Base-by-base conservation (phyloP, 1,140 invertebrate genomes). In the Planococcus citri region DNA sequence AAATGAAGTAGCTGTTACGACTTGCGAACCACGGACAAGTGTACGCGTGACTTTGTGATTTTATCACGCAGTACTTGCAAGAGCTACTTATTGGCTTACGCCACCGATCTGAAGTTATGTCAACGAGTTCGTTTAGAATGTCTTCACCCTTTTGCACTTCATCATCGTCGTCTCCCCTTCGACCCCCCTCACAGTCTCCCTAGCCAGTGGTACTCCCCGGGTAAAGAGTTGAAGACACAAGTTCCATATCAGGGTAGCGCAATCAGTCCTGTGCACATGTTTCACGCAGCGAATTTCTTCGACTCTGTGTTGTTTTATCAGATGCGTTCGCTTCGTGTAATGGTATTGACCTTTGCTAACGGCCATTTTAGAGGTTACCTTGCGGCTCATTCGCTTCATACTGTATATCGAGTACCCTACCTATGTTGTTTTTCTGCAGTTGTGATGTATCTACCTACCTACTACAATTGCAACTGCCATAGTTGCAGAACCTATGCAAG, bases 21-120 rank as follows among this genome's bases (percentile, higher is more conserved):
- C n/a, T n/a, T 51, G 41, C 10, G 41, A 51, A 51, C 41, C n/a
- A 51, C 41, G 41, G 41, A 51, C 41, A 51, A 51, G 41, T 51
- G 41, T 51, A 51, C 41, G 41, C 41, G 41, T 51, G 41, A 51
- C 41, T 51, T 51, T 6, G 41, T 51, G 41, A 51, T 51, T 51
- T 51, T 51, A n/a, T 51, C 4, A 9, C 41, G 41, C 17, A 6
- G 41, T 51, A 51, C n/a, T 33, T n/a, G n/a, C n/a, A 14, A 20
- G 41, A 51, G 41, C 41, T 51, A 51, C 41, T 20, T 51, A 51
- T 51, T 51, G 41, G 41, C 41, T 51, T 51, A 51, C 41, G 41
- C 41, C 41, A 51, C 12, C 41, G 41, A 17, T 20, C n/a, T 51
- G 41, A 51, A 51, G 12, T 51, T 51, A 20, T 51, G 41, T 51